Base-by-base conservation (phyloP, 2,888 invertebrate genomes). In the Aphodius sticticus region DNA sequence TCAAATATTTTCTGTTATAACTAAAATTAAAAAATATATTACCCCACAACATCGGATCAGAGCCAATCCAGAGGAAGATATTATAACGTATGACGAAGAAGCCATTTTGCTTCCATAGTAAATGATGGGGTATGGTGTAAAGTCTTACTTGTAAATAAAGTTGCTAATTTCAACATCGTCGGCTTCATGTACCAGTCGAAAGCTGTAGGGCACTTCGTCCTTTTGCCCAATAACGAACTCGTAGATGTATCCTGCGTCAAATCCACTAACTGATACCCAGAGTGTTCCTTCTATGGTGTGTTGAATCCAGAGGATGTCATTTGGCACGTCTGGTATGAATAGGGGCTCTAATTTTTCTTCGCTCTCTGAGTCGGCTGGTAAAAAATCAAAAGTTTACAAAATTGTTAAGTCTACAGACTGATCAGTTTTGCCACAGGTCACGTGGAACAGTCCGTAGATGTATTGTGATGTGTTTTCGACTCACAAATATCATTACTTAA, bases 191-290 rank as follows among this genome's bases (percentile, higher is more conserved):
- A 94, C 89, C 53, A 90, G 83, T 3, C 89, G 90, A 82, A 90
- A 91, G 70, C 85, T 86, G 2, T 89, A 81, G 0, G 92, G 92
- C 76, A 84, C 82, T 35, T 86, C 83, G 36, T 90, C 89, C 0
- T 88, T 86, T 74, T 89, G 87, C 16, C 89, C 89, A 69, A 91
- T 90, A 35, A 85, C 85, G 83, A 91, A 92, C 87, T 94, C 93
- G 84, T 94, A 94, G 81, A 94, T 90, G 83, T 92, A 94, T 35
- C 94, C 94, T 3, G 93, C 92, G 86, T 94, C 94, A 83, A 91
- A 94, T 12, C 93, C 94, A 2, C 89, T 91, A 90, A 94, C 90
- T 0, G 93, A 92, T 0, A 94, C 82, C 92, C 93, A 93, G 78
- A 94, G 88, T 0, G 91, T 92, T 26, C 90, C 86, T 2, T 89